Evolutionary conservation across 2,113 vertebrate species (phyloP).

Genomic region (Alaudala cheleensis): DNA sequence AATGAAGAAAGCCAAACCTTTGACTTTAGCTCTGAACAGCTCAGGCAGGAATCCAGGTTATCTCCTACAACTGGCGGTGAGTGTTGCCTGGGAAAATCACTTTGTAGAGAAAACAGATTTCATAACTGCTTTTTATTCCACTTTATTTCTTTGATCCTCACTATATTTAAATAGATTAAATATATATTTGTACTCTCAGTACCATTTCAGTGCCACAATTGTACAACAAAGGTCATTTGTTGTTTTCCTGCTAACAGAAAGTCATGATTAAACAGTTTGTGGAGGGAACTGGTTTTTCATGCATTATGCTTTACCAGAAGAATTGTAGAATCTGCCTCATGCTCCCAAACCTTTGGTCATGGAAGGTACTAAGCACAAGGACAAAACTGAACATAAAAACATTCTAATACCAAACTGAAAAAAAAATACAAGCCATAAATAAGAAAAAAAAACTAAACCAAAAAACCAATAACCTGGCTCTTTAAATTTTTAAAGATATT

Average conservation of each 20-base stretch:
- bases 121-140: background rate
- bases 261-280: background rate
- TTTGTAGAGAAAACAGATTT: background rate
- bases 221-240: background rate
- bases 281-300: background rate
- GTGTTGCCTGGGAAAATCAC: background rate
- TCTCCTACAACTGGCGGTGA: conserved; percentile 74
- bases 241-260: background rate
- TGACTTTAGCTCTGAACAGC: conserved; percentile 77
- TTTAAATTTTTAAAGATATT: background rate
- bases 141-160: background rate
- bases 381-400: background rate
- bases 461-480: background rate
- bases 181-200: background rate
- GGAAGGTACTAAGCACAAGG: background rate
- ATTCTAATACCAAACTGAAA: background rate
- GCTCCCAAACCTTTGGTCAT: background rate
- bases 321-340: background rate
- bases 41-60: conserved; percentile 69
- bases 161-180: background rate
- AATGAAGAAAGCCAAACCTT: conserved; percentile 77
- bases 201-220: background rate
- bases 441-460: fast-evolving
- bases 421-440: background rate
- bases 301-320: background rate